Evolutionary conservation across 1,140 invertebrate genomes (phyloP).

Genomic region (Arctopsyche grandis): DNA sequence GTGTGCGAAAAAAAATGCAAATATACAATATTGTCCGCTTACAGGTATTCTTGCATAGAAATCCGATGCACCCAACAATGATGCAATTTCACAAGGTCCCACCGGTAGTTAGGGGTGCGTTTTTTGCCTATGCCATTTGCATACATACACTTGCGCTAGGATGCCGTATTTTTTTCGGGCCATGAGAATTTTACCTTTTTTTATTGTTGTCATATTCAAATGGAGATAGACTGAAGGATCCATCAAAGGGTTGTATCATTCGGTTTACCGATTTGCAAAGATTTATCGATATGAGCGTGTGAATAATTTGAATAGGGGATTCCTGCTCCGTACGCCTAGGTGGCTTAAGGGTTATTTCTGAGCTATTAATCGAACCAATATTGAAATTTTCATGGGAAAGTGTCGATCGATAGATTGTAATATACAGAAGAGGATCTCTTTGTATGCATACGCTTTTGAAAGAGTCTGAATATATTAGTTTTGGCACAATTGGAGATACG

Average conservation of each 20-base stretch:
- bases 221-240: conserved; percentile 53
- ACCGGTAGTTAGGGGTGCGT: conserved; percentile 24
- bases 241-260: conserved; percentile 52
- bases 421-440: conserved; percentile 7
- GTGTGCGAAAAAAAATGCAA: conserved; percentile 41
- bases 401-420: conserved; percentile 33
- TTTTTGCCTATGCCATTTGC: conserved; percentile 48
- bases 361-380: conserved; percentile 39
- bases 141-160: conserved; percentile 52
- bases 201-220: conserved; percentile 50
- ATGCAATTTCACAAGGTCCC: conserved; percentile 38
- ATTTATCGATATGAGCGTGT: conserved; percentile 53
- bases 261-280: conserved; percentile 52
- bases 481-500: not conserved
- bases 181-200: conserved; percentile 53
- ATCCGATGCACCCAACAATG: conserved; percentile 53
- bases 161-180: conserved; percentile 41
- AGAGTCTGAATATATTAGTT: not conserved
- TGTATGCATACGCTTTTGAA: not conserved
- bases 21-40: conserved; percentile 59
- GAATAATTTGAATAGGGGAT: conserved; percentile 52
- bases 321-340: conserved; percentile 10
- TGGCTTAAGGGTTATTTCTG: conserved; percentile 32
- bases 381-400: conserved; percentile 55
- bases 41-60: conserved; percentile 60